phyloP scores from a whole-genome alignment of 2,797 vertebrate species.

The Esox masquinongy region DNA sequence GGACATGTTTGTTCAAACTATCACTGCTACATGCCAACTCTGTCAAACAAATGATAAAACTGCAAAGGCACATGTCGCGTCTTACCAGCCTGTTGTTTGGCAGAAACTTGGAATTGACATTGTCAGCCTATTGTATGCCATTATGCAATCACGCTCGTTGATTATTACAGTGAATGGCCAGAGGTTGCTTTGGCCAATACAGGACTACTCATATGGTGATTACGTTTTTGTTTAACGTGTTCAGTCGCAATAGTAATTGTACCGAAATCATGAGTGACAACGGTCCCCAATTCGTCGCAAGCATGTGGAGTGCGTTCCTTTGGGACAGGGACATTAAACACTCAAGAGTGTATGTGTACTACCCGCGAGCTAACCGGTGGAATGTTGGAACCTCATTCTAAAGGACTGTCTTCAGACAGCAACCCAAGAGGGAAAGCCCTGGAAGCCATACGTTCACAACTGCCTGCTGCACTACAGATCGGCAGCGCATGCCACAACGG shows the following conservation, averaged over 20 bases:
- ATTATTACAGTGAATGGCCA: too few species aligned
- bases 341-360: background rate
- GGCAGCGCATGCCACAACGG: too few species aligned
- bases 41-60: too few species aligned
- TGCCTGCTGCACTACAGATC: too few species aligned
- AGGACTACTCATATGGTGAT: too few species aligned
- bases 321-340: background rate
- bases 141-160: too few species aligned
- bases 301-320: background rate
- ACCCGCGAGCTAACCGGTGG: background rate
- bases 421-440: background rate
- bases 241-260: background rate
- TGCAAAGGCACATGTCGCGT: conserved; percentile 11
- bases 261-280: background rate
- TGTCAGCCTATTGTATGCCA: too few species aligned
- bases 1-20: background rate
- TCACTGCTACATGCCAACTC: background rate
- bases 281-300: background rate
- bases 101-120: too few species aligned
- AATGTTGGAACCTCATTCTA: background rate
- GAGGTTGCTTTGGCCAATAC: too few species aligned
- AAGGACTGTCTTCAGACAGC: background rate
- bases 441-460: background rate
- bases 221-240: too few species aligned
- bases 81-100: too few species aligned